phyloP scores from a whole-genome alignment of 2,797 vertebrate species.

The Smutsia gigantea region DNA sequence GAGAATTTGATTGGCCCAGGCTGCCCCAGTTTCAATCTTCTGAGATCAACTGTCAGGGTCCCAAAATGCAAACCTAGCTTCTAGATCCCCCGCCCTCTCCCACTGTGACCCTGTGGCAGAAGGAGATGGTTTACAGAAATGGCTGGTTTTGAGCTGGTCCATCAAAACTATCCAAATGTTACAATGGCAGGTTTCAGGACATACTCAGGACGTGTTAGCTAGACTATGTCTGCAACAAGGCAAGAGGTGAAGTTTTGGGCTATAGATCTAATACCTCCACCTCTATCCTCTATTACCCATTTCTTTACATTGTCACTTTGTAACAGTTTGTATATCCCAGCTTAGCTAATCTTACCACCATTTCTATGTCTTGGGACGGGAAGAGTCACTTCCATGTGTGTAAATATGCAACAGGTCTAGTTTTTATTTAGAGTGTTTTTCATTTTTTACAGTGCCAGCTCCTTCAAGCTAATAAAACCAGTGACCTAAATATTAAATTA shows the following conservation, averaged over 20 bases:
- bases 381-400: not conserved
- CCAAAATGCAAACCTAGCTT: not conserved
- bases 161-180: not conserved
- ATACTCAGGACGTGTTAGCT: not conserved
- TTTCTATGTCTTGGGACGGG: not conserved
- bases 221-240: not conserved
- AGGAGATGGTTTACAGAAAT: not conserved
- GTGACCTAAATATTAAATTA: constrained; percentile 13
- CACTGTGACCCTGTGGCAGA: not conserved
- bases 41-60: not conserved
- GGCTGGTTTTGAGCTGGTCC: not conserved
- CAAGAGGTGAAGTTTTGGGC: not conserved
- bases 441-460: not conserved
- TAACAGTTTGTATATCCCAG: not conserved
- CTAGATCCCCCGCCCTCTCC: not conserved
- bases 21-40: not conserved
- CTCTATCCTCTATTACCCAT: not conserved
- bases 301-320: not conserved
- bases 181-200: not conserved
- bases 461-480: not conserved
- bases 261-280: not conserved
- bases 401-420: not conserved
- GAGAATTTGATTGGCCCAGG: not conserved
- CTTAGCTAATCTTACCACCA: not conserved
- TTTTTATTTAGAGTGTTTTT: constrained; percentile 13